These are phyloP conservation scores for Lateolabrax maculatus DNA, from an alignment of 2,797 vertebrate genomes.

Conservation along the genomic window DNA sequence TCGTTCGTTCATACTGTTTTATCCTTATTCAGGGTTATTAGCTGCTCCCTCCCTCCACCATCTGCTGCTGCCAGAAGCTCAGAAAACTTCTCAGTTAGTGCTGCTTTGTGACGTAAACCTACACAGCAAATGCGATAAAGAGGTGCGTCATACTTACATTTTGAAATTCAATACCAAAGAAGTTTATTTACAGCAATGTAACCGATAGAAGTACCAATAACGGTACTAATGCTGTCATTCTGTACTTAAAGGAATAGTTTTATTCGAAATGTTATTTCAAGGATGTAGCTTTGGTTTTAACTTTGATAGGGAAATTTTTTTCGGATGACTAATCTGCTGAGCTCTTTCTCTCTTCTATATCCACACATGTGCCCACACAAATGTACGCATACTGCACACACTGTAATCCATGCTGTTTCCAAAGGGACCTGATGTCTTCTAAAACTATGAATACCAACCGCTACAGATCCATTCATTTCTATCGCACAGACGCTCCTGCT, in stretches of 20 bases:
- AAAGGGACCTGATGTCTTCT: too few species aligned
- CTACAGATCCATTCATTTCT: too few species aligned
- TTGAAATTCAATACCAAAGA: neutral
- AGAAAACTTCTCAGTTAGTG: neutral
- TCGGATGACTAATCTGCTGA: too few species aligned
- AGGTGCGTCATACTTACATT: too few species aligned
- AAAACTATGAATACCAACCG: too few species aligned
- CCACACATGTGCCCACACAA: too few species aligned
- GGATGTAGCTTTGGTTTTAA: neutral
- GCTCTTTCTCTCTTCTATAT: too few species aligned
- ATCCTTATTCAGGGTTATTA: neutral
- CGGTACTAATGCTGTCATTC: neutral
- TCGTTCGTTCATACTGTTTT: neutral
- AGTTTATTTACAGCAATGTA: neutral
- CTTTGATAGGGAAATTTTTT: neutral
- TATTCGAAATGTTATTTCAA: too few species aligned
- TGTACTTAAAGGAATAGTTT: neutral
- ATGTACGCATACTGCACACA: too few species aligned
- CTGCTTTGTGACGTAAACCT: neutral
- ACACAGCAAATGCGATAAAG: neutral
- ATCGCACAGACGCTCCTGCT: too few species aligned
- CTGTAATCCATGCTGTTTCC: too few species aligned
- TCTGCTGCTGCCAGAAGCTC: constrained; percentile 13
- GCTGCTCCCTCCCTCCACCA: neutral
- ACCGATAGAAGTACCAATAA: neutral